phyloP scores from a whole-genome alignment of 2,797 vertebrate species.

The Chromis chromis region DNA sequence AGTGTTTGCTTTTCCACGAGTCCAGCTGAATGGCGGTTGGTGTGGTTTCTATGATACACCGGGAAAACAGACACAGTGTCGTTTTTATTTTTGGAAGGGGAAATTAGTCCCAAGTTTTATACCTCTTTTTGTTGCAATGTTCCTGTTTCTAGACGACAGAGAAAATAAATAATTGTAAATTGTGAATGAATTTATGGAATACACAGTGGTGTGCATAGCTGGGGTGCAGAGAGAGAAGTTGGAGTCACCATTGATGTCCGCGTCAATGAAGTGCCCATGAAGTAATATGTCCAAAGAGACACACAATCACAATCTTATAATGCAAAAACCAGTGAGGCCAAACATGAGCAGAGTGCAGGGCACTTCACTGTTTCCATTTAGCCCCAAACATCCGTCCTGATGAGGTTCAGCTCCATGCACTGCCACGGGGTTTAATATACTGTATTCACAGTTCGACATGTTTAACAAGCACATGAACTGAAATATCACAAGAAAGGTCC shows the following conservation, averaged over 20 bases:
- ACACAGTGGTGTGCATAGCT: slow-evolving; percentile 76
- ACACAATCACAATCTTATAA: slow-evolving; percentile 60
- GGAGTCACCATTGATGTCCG: slow-evolving; percentile 6
- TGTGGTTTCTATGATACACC: slow-evolving; percentile 66
- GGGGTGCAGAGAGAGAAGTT: slow-evolving; percentile 10
- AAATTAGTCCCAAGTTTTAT: slow-evolving; percentile 74
- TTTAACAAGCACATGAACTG: slow-evolving; percentile 20
- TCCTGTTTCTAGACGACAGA: slow-evolving; percentile 70
- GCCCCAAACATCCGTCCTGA: slow-evolving; percentile 20
- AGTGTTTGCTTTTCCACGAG: slow-evolving; percentile 48
- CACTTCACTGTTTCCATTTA: slow-evolving; percentile 27
- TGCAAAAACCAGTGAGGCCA: slow-evolving; percentile 55
- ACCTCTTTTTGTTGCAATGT: slow-evolving; percentile 77
- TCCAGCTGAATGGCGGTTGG: slow-evolving; percentile 50
- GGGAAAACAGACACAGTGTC: slow-evolving; percentile 49
- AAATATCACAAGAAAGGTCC: slow-evolving; percentile 2
- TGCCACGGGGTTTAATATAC: slow-evolving; percentile 21
- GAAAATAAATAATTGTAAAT: slow-evolving; percentile 80
- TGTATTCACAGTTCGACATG: not conserved
- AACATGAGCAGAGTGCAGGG: slow-evolving; percentile 43
- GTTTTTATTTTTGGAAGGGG: slow-evolving; percentile 69
- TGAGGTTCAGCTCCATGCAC: slow-evolving; percentile 27
- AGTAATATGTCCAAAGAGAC: slow-evolving; percentile 53
- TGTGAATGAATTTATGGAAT: slow-evolving; percentile 81
- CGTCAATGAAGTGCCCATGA: slow-evolving; percentile 30